Percentiles rank a stretch among this genome's conserved stretches.
phyloP scores from a whole-genome alignment of 1,140 invertebrate species.

The Lasioglossum baleicum region DNA sequence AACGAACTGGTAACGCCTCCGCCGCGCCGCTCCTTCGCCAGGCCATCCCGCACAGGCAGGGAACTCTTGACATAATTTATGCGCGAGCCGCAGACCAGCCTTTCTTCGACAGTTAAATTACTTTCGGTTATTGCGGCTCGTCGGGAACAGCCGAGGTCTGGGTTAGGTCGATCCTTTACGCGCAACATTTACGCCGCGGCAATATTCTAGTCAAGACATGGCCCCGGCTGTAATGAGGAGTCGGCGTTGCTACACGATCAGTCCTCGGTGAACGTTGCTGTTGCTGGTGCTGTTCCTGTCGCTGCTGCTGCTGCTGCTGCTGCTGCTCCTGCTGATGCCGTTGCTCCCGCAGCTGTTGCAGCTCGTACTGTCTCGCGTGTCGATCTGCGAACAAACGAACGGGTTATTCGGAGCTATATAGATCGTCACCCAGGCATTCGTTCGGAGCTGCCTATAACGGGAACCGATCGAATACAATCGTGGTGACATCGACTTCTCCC shows the following conservation, averaged over 20 bases:
- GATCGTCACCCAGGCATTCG: no score
- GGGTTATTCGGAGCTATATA: neutral
- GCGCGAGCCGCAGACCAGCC: conserved; percentile 26
- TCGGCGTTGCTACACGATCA: conserved; percentile 56
- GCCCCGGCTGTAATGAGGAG: conserved; percentile 60
- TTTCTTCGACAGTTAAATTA: conserved; percentile 50
- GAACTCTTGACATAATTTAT: conserved; percentile 49
- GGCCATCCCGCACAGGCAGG: neutral
- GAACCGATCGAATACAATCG: no score
- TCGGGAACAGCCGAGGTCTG: neutral
- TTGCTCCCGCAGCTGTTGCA: conserved; percentile 37
- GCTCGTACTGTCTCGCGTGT: conserved; percentile 57
- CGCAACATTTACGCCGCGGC: conserved; percentile 68
- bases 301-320: conserved; percentile 50
- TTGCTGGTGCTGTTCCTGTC: conserved; percentile 43
- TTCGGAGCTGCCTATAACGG: no score
- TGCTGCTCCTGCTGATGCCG: conserved; percentile 27
- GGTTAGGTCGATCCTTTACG: conserved; percentile 48
- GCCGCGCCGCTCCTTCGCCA: no score
- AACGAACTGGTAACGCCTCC: conserved; percentile 17
- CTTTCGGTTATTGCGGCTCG: conserved; percentile 52
- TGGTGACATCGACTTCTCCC: no score
- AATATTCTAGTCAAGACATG: conserved; percentile 69
- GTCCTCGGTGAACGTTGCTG: conserved; percentile 58
- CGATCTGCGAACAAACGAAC: conserved; percentile 65